A percentile compares a stretch with the other conserved stretches of the same genome.
Conservation (phyloP, 1,140 invertebrate species). For the Drosophila murphyi region DNA sequence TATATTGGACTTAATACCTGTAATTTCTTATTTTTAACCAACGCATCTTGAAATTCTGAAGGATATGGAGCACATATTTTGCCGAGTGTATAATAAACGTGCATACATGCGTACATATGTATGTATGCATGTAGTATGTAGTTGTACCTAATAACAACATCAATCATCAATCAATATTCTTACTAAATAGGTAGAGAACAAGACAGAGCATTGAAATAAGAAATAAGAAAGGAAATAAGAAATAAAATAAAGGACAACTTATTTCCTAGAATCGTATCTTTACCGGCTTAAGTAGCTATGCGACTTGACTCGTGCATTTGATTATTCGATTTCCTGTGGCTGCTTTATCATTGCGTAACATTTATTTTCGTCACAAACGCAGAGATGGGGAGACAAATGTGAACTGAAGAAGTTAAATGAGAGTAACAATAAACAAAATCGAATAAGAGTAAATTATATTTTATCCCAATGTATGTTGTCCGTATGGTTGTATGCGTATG, state of each 20-base stretch:
- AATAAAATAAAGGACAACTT: neutral
- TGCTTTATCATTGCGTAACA: neutral
- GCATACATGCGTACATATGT: too few species aligned
- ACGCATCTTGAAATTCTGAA: too few species aligned
- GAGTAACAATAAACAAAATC: conserved; percentile 37
- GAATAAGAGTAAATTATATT: conserved; percentile 59
- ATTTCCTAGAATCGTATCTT: neutral
- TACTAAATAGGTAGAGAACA: neutral
- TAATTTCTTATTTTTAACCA: too few species aligned
- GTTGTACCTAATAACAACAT: neutral
- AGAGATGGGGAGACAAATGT: conserved; percentile 7
- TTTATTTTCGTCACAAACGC: conserved; percentile 12
- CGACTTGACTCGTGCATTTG: neutral
- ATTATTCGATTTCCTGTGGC: conserved; percentile 1
- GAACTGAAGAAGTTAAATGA: conserved; percentile 44
- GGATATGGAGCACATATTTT: too few species aligned
- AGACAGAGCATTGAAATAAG: neutral
- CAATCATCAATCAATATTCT: neutral
- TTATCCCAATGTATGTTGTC: conserved; percentile 9
- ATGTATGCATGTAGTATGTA: neutral
- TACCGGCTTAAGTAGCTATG: neutral
- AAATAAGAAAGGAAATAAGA: neutral
- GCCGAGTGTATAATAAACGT: too few species aligned
- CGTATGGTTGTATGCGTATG: neutral
- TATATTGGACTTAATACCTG: too few species aligned